Evolutionary conservation across 2,797 vertebrate genomes (phyloP).

Genomic region (Smutsia gigantea): DNA sequence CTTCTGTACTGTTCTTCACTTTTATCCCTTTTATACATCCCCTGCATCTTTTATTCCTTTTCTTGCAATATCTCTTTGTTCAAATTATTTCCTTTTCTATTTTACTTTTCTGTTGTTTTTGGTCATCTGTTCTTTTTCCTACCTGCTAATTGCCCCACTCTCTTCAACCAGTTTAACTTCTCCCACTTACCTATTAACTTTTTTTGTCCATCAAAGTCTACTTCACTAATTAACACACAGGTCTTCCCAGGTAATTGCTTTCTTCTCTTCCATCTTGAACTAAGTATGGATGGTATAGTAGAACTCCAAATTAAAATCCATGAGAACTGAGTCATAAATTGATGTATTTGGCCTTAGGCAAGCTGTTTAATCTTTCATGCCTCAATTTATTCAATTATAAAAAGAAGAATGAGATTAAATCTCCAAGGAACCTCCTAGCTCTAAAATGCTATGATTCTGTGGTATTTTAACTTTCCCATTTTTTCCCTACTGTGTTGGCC

Average conservation of each 20-base stretch:
- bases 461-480: background rate
- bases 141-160: background rate
- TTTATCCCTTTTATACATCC: background rate
- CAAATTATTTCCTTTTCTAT: background rate
- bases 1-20: background rate
- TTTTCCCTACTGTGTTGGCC: background rate
- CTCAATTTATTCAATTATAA: slow-evolving; percentile 22
- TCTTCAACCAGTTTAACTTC: background rate
- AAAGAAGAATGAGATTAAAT: slow-evolving; percentile 42
- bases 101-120: slow-evolving; percentile 26
- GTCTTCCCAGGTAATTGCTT: background rate
- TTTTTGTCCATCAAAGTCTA: background rate
- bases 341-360: background rate
- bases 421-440: background rate
- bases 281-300: background rate
- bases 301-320: slow-evolving; percentile 46
- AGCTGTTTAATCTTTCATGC: background rate
- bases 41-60: background rate
- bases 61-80: slow-evolving; percentile 1
- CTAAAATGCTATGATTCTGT: slow-evolving; percentile 33
- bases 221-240: slow-evolving; percentile 10
- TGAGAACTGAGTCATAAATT: slow-evolving; percentile 24
- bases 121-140: background rate
- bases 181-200: background rate
- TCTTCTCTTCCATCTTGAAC: slow-evolving; percentile 31